Evolutionary conservation across 2,888 invertebrate species (phyloP).

Genomic region (Cryptocephalus primarius): DNA sequence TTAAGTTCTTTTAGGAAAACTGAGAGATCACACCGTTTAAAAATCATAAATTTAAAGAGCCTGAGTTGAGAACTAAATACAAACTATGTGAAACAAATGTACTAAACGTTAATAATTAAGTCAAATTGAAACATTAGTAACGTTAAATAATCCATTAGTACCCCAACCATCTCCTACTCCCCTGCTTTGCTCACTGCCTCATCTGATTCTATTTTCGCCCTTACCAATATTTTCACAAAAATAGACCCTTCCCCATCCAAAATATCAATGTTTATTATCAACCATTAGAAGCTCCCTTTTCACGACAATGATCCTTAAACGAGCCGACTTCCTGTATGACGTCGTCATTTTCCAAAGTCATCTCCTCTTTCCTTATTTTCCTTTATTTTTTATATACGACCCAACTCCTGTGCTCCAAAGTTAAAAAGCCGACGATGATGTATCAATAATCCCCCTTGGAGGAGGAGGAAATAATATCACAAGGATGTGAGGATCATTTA

Average conservation of each 20-base stretch:
- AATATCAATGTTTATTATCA: slow-evolving; percentile 27
- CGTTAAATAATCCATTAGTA: not conserved
- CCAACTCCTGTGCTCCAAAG: slow-evolving; percentile 19
- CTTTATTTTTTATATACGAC: not conserved
- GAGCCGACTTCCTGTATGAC: slow-evolving; percentile 25
- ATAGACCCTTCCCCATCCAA: not conserved
- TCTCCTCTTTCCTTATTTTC: not conserved
- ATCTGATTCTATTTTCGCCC: not conserved
- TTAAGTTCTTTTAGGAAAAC: no score
- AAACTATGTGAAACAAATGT: no score
- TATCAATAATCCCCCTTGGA: slow-evolving; percentile 22
- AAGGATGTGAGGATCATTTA: slow-evolving; percentile 14
- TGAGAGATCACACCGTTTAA: no score
- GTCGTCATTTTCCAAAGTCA: slow-evolving; percentile 17
- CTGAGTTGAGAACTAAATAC: no score
- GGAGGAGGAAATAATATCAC: slow-evolving; percentile 18
- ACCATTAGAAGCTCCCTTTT: slow-evolving; percentile 21
- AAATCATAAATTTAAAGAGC: no score
- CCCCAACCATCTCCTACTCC: not conserved
- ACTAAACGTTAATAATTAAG: no score
- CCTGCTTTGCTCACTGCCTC: not conserved
- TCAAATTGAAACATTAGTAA: no score
- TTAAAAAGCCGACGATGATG: slow-evolving; percentile 26
- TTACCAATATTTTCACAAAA: no score
- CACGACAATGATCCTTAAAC: slow-evolving; percentile 24